phyloP scores from a whole-genome alignment of 2,113 vertebrate genomes.

The Myrmecophaga tridactyla region DNA sequence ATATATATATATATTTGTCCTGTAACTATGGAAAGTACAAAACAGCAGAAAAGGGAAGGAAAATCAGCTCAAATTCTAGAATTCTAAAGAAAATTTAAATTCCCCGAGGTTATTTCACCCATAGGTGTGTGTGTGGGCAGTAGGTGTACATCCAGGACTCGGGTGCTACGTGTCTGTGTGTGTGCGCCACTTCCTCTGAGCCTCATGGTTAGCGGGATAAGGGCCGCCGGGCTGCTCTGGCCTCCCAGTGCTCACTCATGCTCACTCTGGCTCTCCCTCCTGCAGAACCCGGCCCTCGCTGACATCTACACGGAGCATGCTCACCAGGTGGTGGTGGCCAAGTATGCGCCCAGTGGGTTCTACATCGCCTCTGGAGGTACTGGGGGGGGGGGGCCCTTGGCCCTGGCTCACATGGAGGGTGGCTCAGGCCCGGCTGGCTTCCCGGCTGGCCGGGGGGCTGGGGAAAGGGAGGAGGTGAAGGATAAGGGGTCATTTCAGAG shows the following conservation, averaged over 20 bases:
- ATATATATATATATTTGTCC: accelerated
- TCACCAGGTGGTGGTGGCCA: constrained; percentile 93
- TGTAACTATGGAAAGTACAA: background rate
- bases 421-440: background rate
- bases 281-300: constrained; percentile 94
- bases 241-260: accelerated
- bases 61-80: background rate
- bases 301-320: constrained; percentile 98
- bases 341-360: constrained; percentile 95
- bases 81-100: background rate
- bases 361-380: constrained; percentile 98
- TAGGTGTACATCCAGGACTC: background rate
- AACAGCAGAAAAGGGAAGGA: background rate
- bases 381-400: accelerated
- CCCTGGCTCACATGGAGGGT: accelerated
- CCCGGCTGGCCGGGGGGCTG: too few species aligned
- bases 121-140: too few species aligned
- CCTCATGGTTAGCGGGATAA: too few species aligned
- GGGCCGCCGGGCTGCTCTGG: accelerated
- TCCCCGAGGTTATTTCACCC: background rate
- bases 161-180: background rate
- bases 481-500: background rate
- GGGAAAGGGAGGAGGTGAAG: too few species aligned
- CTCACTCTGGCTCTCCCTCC: constrained; percentile 4
- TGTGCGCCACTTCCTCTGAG: too few species aligned